These are phyloP conservation scores for Paramuricea clavata DNA, from an alignment of 92 coral and sea anemone genomes.

Conservation along the genomic window DNA sequence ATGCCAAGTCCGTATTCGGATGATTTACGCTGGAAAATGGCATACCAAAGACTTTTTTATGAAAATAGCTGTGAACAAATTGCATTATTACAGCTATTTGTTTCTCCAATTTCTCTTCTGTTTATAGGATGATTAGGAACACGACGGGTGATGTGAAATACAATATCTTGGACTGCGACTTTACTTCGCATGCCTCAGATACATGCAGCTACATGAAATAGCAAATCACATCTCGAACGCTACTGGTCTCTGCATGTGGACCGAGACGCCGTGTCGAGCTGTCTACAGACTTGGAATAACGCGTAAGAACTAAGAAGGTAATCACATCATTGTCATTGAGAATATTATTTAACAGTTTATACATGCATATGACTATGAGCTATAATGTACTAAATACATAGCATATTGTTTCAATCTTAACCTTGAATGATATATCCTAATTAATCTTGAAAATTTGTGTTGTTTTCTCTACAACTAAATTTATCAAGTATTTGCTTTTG, in stretches of 20 bases:
- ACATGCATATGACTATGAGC: too few species aligned
- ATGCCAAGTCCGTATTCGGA: background rate
- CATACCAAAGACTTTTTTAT: background rate
- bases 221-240: slow-evolving; percentile 42
- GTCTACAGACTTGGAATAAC: too few species aligned
- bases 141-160: background rate
- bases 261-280: too few species aligned
- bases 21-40: background rate
- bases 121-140: background rate
- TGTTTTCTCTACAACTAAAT: too few species aligned
- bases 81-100: background rate
- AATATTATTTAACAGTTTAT: too few species aligned
- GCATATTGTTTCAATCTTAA: too few species aligned
- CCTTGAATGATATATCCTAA: too few species aligned
- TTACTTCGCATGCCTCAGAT: slow-evolving; percentile 29
- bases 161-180: slow-evolving; percentile 33
- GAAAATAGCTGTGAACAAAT: background rate
- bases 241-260: slow-evolving; percentile 44
- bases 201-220: slow-evolving; percentile 55
- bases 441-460: too few species aligned
- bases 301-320: too few species aligned
- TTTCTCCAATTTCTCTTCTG: background rate
- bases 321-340: too few species aligned
- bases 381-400: too few species aligned
- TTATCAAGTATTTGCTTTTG: background rate